phyloP scores from a whole-genome alignment of 2,113 vertebrate species.

The Chiloscyllium plagiosum region DNA sequence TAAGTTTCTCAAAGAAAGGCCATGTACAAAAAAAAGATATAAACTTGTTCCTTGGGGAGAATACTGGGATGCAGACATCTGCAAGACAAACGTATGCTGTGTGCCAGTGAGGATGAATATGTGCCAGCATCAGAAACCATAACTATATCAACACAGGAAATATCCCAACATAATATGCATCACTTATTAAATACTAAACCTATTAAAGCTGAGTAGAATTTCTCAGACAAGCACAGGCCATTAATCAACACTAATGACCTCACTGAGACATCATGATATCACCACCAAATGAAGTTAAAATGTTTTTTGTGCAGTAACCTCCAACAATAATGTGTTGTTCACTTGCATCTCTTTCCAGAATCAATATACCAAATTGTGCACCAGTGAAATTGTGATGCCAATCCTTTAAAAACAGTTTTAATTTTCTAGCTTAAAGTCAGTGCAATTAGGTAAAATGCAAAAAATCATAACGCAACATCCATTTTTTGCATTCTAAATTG shows the following conservation, averaged over 20 bases:
- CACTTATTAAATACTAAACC: background rate
- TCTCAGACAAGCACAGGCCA: background rate
- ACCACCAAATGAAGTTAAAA: background rate
- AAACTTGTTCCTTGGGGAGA: background rate
- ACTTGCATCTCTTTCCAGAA: background rate
- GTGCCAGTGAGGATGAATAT: background rate
- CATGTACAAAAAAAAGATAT: background rate
- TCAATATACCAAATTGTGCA: background rate
- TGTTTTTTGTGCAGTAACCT: background rate
- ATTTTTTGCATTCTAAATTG: background rate
- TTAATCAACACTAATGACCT: conserved; percentile 6
- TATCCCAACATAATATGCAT: background rate
- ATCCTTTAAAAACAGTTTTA: background rate
- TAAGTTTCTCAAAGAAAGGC: background rate
- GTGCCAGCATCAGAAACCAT: background rate
- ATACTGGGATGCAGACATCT: conserved; percentile 3
- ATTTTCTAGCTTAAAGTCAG: background rate
- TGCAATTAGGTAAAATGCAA: background rate
- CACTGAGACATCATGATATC: conserved; percentile 20
- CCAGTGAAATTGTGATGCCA: background rate
- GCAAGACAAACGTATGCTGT: background rate
- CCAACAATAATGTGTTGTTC: background rate
- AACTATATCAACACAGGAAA: background rate
- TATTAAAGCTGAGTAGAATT: background rate
- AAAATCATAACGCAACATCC: background rate